Evolutionary conservation across 2,113 vertebrate genomes (phyloP), one percentile per base, ranked within the genome.

Genomic region (Chaetops frenatus): DNA sequence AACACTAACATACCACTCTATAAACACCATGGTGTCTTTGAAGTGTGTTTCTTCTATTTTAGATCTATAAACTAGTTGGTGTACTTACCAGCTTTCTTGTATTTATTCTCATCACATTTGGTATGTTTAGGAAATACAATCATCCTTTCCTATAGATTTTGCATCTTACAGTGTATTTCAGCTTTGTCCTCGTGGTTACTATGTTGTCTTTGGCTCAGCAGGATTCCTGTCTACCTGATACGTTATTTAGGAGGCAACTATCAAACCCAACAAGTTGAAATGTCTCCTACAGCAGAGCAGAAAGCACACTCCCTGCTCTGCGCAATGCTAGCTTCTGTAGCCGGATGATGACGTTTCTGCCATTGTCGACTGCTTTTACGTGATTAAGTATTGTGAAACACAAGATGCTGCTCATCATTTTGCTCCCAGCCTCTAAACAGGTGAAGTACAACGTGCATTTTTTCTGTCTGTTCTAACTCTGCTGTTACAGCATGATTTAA

Each of bases 311-410:
- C 73, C 72, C 71, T 4, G 3, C 8, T 44, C 71, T 82, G 70
- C 0, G 20, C 84, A 78, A 22, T 80, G 20, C 27, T 53, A 38
- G 51, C 62, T 81, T 47, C 61, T 80, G 74, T 74, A 88, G 78
- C 81, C 58, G 24, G 65, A 54, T 83, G 60, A 77, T 93, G 82
- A 92, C 15, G 19, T 92, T 92, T 88, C 89, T 90, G 79, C 60
- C 71, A 50, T 61, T 78, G 85, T 81, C 90, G 92, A 64, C 53
- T 80, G 36, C 74, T 87, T 79, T 83, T 81, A 78, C 2, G 0
- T 86, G 35, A 91, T 82, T 87, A 88, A 62, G 47, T 77, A 17
- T 94, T 97, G 86, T 91, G 91, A 97, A 97, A 97, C 36, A 15
- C 3, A 40, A 91, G 82, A 35, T 4, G 6, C 67, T 78, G 60